Evolutionary conservation across 2,888 invertebrate genomes (phyloP).

Genomic region (Troides helena): DNA sequence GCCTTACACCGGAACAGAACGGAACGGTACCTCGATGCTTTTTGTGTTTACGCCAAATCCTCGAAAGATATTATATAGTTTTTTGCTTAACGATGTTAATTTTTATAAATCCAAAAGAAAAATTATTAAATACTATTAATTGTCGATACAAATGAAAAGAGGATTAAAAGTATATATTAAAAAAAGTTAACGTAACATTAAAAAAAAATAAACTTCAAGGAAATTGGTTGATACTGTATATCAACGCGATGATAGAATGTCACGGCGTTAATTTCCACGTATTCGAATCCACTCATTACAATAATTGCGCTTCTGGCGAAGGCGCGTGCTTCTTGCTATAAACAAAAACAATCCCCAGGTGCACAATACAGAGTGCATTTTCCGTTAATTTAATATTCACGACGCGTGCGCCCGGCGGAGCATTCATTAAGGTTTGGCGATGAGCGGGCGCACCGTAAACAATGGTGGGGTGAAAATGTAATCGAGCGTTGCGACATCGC

Average conservation of each 20-base stretch:
- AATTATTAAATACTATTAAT: too few species aligned
- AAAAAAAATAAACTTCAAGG: not conserved
- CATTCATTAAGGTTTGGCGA: slow-evolving; percentile 19
- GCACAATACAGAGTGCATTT: slow-evolving; percentile 21
- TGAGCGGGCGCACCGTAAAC: slow-evolving; percentile 20
- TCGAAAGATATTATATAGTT: not conserved
- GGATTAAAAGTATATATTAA: too few species aligned
- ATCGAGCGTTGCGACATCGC: slow-evolving; percentile 22
- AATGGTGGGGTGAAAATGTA: slow-evolving; percentile 27
- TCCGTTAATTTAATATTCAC: slow-evolving; percentile 16
- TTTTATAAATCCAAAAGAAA: too few species aligned
- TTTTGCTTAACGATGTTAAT: too few species aligned
- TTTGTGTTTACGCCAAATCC: slow-evolving; percentile 6
- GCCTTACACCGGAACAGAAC: slow-evolving; percentile 27
- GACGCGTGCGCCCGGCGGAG: slow-evolving; percentile 15
- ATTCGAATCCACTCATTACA: slow-evolving; percentile 15
- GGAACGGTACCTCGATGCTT: slow-evolving; percentile 26
- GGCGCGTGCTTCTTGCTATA: not conserved
- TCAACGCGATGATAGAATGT: not conserved
- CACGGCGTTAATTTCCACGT: slow-evolving; percentile 8
- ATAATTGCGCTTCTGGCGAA: slow-evolving; percentile 15
- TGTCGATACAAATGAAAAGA: too few species aligned
- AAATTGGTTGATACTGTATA: not conserved
- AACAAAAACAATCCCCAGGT: slow-evolving; percentile 21
- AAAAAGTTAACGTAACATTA: not conserved